phyloP scores from a whole-genome alignment of 2,113 vertebrate genomes.

The Colinus virginianus region DNA sequence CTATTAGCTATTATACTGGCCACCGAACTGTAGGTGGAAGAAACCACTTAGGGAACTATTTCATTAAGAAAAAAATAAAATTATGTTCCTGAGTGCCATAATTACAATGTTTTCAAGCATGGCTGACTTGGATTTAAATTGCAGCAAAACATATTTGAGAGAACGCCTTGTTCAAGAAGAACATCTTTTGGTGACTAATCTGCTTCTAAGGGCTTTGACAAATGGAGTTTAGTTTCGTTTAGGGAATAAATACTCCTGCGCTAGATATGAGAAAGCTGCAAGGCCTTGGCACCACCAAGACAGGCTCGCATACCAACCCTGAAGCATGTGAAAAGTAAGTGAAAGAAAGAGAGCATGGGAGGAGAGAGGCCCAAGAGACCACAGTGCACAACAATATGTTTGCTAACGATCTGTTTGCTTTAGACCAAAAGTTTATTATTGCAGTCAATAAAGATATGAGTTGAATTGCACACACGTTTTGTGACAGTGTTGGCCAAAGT shows the following conservation, averaged over 20 bases:
- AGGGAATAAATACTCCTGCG: not conserved
- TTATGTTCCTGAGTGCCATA: not conserved
- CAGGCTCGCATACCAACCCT: not conserved
- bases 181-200: not conserved
- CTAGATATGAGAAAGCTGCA: not conserved
- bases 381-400: conserved; percentile 32
- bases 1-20: not conserved
- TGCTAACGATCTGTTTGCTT: conserved; percentile 60
- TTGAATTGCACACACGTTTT: conserved; percentile 24
- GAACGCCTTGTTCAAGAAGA: not conserved
- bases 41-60: not conserved
- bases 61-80: not conserved
- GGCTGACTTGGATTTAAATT: not conserved
- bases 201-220: not conserved
- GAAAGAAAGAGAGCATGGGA: not conserved
- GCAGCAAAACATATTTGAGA: not conserved
- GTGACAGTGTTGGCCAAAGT: not conserved
- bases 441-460: conserved; percentile 54
- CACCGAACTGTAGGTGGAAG: not conserved
- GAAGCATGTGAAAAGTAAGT: not conserved
- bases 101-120: not conserved
- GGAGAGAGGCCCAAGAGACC: conserved; percentile 4
- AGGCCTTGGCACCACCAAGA: not conserved
- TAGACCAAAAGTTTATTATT: conserved; percentile 62
- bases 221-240: not conserved